Conservation (phyloP, 1,140 invertebrate species). For the Drosophila nigromelanica region DNA sequence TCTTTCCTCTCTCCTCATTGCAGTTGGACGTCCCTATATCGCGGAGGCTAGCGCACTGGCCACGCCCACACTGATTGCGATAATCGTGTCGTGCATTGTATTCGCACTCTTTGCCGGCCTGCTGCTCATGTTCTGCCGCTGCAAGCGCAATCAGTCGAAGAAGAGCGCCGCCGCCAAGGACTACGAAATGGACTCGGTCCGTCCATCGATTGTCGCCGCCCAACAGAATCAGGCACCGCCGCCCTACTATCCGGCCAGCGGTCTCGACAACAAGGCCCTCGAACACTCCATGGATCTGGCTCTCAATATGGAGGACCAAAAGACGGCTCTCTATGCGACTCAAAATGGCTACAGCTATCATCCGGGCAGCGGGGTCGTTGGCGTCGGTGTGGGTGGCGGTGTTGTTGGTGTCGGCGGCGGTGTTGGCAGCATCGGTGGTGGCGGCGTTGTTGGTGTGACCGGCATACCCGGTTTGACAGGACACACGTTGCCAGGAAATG, state of each 20-base stretch:
- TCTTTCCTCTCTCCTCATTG: constrained; percentile 1
- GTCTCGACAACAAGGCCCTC: constrained; percentile 95
- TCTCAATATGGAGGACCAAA: constrained; percentile 91
- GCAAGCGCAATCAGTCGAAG: constrained; percentile 92
- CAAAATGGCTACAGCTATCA: constrained; percentile 94
- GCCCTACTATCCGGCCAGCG: constrained; percentile 92
- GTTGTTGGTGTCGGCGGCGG: constrained; percentile 76
- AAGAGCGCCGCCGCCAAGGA: constrained; percentile 92
- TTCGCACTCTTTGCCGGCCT: constrained; percentile 91
- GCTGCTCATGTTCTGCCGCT: constrained; percentile 93
- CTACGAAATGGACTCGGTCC: constrained; percentile 93
- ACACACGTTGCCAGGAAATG: constrained; percentile 88
- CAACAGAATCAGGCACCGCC: constrained; percentile 92
- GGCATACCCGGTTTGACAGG: constrained; percentile 78
- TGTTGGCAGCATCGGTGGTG: constrained; percentile 77
- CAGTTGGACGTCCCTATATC: constrained; percentile 92
- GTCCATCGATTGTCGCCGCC: constrained; percentile 90
- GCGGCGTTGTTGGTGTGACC: constrained; percentile 83
- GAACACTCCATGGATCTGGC: constrained; percentile 94
- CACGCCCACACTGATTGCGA: constrained; percentile 91
- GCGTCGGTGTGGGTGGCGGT: constrained; percentile 64
- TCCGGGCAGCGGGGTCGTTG: constrained; percentile 85
- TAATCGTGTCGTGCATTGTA: constrained; percentile 92
- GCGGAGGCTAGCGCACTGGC: constrained; percentile 90
- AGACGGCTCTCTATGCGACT: constrained; percentile 90